Base-by-base conservation (phyloP, 2,797 vertebrate species). In the Leptodactylus fallax region DNA sequence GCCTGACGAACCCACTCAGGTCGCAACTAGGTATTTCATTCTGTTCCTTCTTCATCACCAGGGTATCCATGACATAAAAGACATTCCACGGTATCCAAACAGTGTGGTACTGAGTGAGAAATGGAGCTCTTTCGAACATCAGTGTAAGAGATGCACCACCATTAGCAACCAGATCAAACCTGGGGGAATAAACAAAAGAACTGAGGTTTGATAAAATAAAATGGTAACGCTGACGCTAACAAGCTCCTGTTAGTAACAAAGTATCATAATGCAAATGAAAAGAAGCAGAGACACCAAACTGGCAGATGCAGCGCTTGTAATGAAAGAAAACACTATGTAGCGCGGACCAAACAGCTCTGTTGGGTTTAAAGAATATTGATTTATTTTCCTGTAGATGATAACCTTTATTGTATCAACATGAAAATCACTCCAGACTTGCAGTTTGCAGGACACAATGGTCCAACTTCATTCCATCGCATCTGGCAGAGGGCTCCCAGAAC, bases 11-110 rank as follows among this genome's bases (percentile, higher is more conserved):
- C 63, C 97, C 97, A 0, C 96, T 99, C 88, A 99, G 95, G 90
- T 99, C 97, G 90, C 98, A 99, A 88, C 96, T 97, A 91, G 98
- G 98, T 87, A 97, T 98, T 93, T 98, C 95, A 60, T 98, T 99
- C 91, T 98, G 96, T 65, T 99, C 97, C 77, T 96, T 96, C 94
- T 97, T 98, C 98, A 99, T 99, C 93, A 99, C 97, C 55, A 99
- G 94, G 0, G 97, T 98, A 90, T 99, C 98, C 97, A 99, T 98
- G 90, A 99, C 98, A 49, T 99, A 97, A 90, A 98, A 99, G 21
- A 99, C 96, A 79, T 96, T 97, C 98, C 98, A 99, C 0, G 98
- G 97, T 87, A 99, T 95, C 98, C 98, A 99, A 3, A 99, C 97
- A 0, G 98, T 98, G 87, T 96, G 97, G 89, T 96, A 95, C 90